Percentiles rank a stretch among this genome's conserved stretches.
These are phyloP conservation scores for Microdon myrmicae DNA, from an alignment of 2,888 invertebrate genomes.

Conservation along the genomic window DNA sequence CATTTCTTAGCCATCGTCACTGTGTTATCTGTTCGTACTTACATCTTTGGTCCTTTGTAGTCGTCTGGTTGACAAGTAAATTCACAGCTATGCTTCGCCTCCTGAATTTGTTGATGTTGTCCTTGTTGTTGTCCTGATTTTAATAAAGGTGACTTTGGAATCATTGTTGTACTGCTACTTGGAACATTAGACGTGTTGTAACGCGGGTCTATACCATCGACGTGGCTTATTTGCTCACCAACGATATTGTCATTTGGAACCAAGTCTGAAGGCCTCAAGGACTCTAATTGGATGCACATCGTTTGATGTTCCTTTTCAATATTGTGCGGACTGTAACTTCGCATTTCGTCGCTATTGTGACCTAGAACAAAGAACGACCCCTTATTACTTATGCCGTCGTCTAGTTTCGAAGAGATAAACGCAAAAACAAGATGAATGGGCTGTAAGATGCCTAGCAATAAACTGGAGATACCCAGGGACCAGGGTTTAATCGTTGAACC, in stretches of 20 bases:
- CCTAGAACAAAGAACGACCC: conserved; percentile 4
- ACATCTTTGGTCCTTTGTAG: conserved; percentile 64
- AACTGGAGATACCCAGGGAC: too few relatives aligned
- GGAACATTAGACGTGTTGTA: conserved; percentile 52
- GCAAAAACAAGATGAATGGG: too few relatives aligned
- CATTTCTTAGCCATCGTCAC: too few relatives aligned
- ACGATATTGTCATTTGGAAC: conserved; percentile 48
- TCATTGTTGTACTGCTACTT: conserved; percentile 60
- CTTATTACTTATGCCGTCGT: background rate
- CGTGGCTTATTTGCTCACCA: conserved; percentile 15
- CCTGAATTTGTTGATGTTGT: conserved; percentile 20
- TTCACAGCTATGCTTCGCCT: background rate
- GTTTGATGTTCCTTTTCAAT: conserved; percentile 21
- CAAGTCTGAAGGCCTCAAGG: conserved; percentile 58
- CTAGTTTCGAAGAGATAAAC: conserved; percentile 14
- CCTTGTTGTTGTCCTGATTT: conserved; percentile 56
- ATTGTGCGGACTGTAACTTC: conserved; percentile 30
- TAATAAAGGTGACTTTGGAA: conserved; percentile 63
- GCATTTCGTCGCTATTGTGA: conserved; percentile 29
- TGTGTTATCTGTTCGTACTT: conserved; percentile 57
- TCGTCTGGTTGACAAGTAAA: conserved; percentile 51
- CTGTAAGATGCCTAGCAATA: too few relatives aligned
- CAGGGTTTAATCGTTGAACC: too few relatives aligned
- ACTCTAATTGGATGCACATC: conserved; percentile 61
- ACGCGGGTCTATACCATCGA: conserved; percentile 34